These are phyloP conservation scores for Python bivittatus DNA, from an alignment of 2,113 vertebrate species.

Conservation along the genomic window DNA sequence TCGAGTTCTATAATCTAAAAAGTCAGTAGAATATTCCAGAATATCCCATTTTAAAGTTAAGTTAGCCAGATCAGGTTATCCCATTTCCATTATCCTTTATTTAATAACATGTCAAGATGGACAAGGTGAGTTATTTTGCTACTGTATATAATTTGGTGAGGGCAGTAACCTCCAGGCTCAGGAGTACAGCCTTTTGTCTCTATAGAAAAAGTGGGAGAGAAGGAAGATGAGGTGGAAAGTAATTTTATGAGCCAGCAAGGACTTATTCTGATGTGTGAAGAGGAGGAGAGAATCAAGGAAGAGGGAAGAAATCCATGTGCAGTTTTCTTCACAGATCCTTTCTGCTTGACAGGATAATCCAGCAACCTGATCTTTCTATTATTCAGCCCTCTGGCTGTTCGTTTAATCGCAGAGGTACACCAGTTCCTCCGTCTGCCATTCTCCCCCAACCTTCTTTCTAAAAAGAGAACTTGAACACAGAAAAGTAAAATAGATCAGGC, in stretches of 20 bases:
- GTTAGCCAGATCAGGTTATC: neutral
- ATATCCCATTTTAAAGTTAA: neutral
- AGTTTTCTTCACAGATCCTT: neutral
- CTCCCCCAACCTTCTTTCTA: conserved; percentile 9
- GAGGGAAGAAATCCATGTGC: neutral
- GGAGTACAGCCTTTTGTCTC: neutral
- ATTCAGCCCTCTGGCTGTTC: neutral
- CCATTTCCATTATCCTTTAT: neutral
- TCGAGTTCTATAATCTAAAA: neutral
- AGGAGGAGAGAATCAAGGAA: neutral
- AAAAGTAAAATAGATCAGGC: neutral
- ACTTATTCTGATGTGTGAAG: neutral
- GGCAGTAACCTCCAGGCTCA: neutral
- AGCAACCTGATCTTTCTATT: accelerated
- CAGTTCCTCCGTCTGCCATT: neutral
- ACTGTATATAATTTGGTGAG: neutral
- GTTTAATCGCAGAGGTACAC: neutral
- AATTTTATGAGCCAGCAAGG: neutral
- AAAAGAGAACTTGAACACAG: conserved; percentile 37
- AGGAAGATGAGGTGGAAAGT: neutral
- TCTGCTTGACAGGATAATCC: neutral
- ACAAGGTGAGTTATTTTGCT: neutral
- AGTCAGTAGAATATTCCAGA: neutral
- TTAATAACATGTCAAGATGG: neutral
- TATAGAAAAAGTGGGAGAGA: neutral